phyloP scores from a whole-genome alignment of 2,113 vertebrate genomes.

The Bubo bubo region DNA sequence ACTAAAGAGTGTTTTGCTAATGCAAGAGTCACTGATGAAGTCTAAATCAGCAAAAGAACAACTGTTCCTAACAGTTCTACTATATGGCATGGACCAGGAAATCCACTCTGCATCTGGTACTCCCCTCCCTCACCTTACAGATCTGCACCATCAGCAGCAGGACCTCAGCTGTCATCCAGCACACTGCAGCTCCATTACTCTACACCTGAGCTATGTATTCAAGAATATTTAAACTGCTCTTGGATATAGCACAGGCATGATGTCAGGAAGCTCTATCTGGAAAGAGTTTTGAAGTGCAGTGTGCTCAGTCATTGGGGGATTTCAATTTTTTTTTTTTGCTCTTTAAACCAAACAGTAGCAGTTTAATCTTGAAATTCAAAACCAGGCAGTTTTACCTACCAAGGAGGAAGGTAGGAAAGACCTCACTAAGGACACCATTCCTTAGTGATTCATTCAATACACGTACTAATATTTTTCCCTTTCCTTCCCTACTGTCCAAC shows the following conservation, averaged over 20 bases:
- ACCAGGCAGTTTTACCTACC: not conserved
- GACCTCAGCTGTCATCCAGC: not conserved
- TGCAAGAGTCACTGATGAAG: not conserved
- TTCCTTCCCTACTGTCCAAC: not conserved
- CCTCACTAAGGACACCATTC: not conserved
- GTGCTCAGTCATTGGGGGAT: not conserved
- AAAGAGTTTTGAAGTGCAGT: not conserved
- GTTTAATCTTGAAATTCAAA: not conserved
- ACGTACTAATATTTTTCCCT: not conserved
- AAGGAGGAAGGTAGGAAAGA: not conserved
- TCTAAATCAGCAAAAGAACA: not conserved
- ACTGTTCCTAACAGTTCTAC: not conserved
- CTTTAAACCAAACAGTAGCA: not conserved
- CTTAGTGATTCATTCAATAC: not conserved
- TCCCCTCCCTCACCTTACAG: not conserved
- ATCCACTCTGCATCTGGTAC: not conserved
- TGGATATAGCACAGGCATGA: not conserved
- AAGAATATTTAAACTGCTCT: not conserved
- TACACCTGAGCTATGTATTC: not conserved
- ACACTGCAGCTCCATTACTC: not conserved
- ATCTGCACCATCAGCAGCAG: fast-evolving
- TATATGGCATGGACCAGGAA: not conserved
- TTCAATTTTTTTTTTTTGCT: not conserved
- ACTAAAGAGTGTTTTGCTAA: not conserved
- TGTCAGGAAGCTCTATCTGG: not conserved